phyloP scores from a whole-genome alignment of 2,888 invertebrate species.

The Ophonus ardosiacus region DNA sequence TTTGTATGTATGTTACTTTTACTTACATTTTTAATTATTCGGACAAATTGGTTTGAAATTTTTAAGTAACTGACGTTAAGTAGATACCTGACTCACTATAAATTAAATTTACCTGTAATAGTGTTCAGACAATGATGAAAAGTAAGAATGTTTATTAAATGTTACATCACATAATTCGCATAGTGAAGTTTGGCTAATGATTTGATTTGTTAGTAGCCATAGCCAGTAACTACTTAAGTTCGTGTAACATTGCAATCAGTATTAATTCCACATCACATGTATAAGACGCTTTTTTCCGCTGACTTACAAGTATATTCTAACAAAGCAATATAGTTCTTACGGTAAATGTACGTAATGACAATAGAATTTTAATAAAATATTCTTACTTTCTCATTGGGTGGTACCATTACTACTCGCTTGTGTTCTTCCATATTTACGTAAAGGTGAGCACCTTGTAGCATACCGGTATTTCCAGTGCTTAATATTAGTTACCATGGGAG shows the following conservation, averaged over 20 bases:
- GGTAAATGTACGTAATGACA: constrained; percentile 5
- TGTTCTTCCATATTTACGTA: constrained; percentile 39
- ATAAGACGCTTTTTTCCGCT: neutral
- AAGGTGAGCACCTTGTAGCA: constrained; percentile 24
- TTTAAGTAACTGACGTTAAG: constrained; percentile 16
- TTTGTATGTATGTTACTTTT: neutral
- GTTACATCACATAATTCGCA: constrained; percentile 7
- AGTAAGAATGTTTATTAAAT: constrained; percentile 29
- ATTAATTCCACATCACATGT: neutral
- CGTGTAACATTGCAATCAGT: neutral
- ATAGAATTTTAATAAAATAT: neutral
- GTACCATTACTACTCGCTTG: constrained; percentile 8
- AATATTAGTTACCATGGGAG: constrained; percentile 47
- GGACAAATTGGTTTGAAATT: constrained; percentile 15
- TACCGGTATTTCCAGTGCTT: constrained; percentile 41
- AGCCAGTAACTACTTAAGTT: neutral
- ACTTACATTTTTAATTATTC: constrained; percentile 27
- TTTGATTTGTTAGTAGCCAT: too few species aligned
- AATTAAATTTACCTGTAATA: constrained; percentile 3
- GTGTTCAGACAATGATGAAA: constrained; percentile 10
- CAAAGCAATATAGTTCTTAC: neutral
- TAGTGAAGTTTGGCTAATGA: neutral
- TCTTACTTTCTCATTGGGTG: constrained; percentile 13
- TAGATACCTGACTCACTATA: constrained; percentile 7
- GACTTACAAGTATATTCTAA: neutral